phyloP scores from a whole-genome alignment of 2,113 vertebrate genomes.

The Etheostoma spectabile region DNA sequence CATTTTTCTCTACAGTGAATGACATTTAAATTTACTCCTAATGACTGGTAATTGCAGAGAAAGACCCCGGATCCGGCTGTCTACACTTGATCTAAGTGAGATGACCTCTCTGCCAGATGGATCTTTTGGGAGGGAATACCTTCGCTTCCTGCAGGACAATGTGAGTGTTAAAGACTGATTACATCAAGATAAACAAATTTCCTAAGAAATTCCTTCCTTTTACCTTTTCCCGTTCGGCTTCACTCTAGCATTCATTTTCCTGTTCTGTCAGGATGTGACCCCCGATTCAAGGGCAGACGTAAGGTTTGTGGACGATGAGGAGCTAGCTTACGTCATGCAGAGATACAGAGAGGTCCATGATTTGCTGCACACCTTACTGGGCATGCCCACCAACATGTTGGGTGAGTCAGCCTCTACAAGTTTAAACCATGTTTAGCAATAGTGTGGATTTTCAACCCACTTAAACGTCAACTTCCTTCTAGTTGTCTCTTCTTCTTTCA shows the following conservation, averaged over 20 bases:
- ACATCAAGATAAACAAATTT: not conserved
- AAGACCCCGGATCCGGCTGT: constrained; percentile 90
- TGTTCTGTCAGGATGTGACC: constrained; percentile 86
- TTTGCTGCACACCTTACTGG: constrained; percentile 93
- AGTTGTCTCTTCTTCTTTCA: not conserved
- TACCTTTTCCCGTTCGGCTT: not conserved
- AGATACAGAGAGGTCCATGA: constrained; percentile 96
- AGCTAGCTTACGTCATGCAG: constrained; percentile 95
- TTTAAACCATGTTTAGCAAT: not conserved
- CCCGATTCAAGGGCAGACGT: constrained; percentile 92
- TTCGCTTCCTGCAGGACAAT: constrained; percentile 91
- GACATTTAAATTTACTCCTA: not conserved
- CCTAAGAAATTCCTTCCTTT: not conserved
- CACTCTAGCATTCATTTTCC: not conserved
- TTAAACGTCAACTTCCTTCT: not conserved
- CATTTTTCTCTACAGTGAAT: not conserved
- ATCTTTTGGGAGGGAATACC: constrained; percentile 90
- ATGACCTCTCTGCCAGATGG: constrained; percentile 88
- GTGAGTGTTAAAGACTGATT: constrained; percentile 78
- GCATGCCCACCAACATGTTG: constrained; percentile 97
- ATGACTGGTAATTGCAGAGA: constrained; percentile 82
- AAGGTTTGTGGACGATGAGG: constrained; percentile 94
- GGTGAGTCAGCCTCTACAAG: constrained; percentile 82
- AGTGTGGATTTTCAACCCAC: not conserved
- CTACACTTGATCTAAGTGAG: constrained; percentile 86